phyloP scores from a whole-genome alignment of 2,113 vertebrate genomes.

The Circaetus gallicus region DNA sequence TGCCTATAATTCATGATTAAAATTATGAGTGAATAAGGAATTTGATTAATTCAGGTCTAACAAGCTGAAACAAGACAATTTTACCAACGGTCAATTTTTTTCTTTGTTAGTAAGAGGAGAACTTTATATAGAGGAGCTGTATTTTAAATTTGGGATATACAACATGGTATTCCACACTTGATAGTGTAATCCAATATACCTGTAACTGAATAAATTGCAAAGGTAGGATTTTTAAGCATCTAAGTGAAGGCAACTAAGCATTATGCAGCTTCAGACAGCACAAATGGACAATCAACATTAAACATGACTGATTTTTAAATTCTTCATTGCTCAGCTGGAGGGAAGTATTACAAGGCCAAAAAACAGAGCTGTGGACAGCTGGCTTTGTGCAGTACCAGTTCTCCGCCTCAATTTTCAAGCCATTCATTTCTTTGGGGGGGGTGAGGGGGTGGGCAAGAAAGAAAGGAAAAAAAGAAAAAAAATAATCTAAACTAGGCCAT shows the following conservation, averaged over 20 bases:
- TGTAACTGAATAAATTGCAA: neutral
- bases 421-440: slow-evolving; percentile 29
- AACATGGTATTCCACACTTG: neutral
- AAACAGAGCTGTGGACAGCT: slow-evolving; percentile 62
- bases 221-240: neutral
- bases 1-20: neutral
- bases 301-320: slow-evolving; percentile 60
- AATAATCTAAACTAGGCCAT: neutral
- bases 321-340: slow-evolving; percentile 56
- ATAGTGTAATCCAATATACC: neutral
- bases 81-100: neutral
- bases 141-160: neutral
- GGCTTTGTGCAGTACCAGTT: slow-evolving; percentile 39
- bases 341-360: slow-evolving; percentile 55
- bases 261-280: neutral
- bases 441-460: neutral
- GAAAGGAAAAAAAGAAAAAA: neutral
- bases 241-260: slow-evolving; percentile 1
- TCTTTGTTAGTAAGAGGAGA: neutral
- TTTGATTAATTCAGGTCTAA: neutral
- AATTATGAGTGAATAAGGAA: neutral
- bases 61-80: neutral
- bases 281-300: slow-evolving; percentile 44
- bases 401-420: slow-evolving; percentile 60
- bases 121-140: neutral